Evolutionary conservation across 2,113 vertebrate species (phyloP), one percentile per base, ranked within the genome.

Genomic region (Seriola rivoliana): DNA sequence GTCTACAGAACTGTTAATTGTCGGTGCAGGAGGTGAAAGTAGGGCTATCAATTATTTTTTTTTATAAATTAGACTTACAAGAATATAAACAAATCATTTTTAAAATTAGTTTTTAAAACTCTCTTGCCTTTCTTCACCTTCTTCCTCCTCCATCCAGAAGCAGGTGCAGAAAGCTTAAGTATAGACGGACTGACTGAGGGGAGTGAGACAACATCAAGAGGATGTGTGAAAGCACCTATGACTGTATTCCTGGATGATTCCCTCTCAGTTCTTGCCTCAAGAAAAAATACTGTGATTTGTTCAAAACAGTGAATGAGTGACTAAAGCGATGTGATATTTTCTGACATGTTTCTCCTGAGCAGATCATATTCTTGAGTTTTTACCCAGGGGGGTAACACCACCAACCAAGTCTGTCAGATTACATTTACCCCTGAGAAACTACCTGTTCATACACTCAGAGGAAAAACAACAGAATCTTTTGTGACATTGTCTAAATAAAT

Each of bases 331-430:
- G 21, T 80, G 71, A 91, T 62, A 9, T 63, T 63, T 69, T 29
- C 19, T 82, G 90, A 88, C 91, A 82, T 25, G 11, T 73, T 40
- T 73, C 66, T 72, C 62, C 8, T 1, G n/a, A 77, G 40, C 32
- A 48, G 32, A 79, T 82, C 44, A 2, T 29, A 69, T 58, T 87
- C 71, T 8, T 21, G 21, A 11, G 10, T 62, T 79, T 78, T 62
- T 71, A 64, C 83, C 60, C 34, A 57, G 46, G 54, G 74, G 76
- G 83, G 9, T 10, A 60, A 46, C 75, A 74, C 58, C 50, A 57
- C 54, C 48, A n/a, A 78, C 54, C 57, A 40, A 5, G 17, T 48
- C 86, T 89, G 92, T 89, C 91, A 76, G 36, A 59, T 86, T 85
- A n/a, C 52, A 90, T 92, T 71, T 74, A 78, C 75, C 69, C 52